These are phyloP conservation scores for Drosophila ironensis DNA, from an alignment of 1,140 invertebrate genomes.

Conservation along the genomic window DNA sequence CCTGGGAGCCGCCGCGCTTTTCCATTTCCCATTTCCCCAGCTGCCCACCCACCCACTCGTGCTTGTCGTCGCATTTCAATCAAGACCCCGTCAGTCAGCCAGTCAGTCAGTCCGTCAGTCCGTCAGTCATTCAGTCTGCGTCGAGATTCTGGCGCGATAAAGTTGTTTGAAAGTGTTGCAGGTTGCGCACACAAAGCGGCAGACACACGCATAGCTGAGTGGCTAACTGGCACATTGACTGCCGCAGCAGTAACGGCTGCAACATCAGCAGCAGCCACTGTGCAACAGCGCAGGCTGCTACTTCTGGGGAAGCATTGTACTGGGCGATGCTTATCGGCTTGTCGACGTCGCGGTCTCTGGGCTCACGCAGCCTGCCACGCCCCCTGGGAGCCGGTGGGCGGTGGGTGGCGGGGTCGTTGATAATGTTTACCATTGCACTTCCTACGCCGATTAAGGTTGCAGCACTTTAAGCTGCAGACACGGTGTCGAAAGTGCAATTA, in stretches of 20 bases:
- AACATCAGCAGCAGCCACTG: background rate
- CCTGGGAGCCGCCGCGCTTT: conserved; percentile 23
- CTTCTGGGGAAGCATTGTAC: conserved; percentile 44
- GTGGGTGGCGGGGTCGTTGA: conserved; percentile 36
- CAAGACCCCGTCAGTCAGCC: conserved; percentile 69
- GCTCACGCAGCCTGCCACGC: conserved; percentile 46
- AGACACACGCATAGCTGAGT: conserved; percentile 57
- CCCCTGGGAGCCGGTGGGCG: background rate
- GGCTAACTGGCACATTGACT: conserved; percentile 69
- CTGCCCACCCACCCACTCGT: conserved; percentile 73
- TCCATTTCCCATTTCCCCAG: background rate
- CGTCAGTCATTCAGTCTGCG: conserved; percentile 29
- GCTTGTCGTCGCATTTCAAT: conserved; percentile 75
- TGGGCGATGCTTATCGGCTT: conserved; percentile 67
- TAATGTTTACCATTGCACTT: conserved; percentile 75
- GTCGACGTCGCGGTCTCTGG: conserved; percentile 56
- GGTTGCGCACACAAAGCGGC: conserved; percentile 44
- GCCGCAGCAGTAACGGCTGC: conserved; percentile 6
- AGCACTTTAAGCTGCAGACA: conserved; percentile 21
- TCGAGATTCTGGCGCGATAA: conserved; percentile 70
- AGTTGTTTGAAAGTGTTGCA: conserved; percentile 79
- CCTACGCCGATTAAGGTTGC: conserved; percentile 51
- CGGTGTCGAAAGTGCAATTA: conserved; percentile 33
- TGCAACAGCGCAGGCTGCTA: background rate
- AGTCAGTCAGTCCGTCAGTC: conserved; percentile 36